Conservation (phyloP, 1,140 invertebrate genomes). For the Zaprionus davidi region DNA sequence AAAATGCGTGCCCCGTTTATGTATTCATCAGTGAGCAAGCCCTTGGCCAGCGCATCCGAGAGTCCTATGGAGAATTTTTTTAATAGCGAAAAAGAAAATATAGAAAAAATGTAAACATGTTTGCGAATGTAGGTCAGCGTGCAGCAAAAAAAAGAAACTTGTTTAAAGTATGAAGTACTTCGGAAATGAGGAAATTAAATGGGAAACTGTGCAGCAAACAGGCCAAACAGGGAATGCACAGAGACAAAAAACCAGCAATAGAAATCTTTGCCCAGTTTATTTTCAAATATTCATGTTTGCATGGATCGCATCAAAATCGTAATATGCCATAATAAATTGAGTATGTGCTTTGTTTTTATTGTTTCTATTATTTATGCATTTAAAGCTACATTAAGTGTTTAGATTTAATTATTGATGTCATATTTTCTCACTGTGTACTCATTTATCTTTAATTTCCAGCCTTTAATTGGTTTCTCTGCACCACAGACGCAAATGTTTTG, state of each 20-base stretch:
- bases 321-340: neutral
- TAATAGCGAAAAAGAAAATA: slow-evolving; percentile 12
- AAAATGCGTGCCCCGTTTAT: slow-evolving; percentile 86
- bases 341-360: neutral
- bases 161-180: slow-evolving; percentile 6
- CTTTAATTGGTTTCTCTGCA: slow-evolving; percentile 16
- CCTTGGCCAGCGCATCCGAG: slow-evolving; percentile 86
- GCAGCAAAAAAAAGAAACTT: slow-evolving; percentile 16
- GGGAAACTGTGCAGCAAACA: slow-evolving; percentile 6
- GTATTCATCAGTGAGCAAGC: slow-evolving; percentile 86
- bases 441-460: slow-evolving; percentile 33
- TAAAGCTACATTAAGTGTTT: neutral
- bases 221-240: neutral
- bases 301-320: neutral
- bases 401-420: neutral
- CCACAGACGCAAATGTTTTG: slow-evolving; percentile 16
- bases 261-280: neutral
- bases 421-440: slow-evolving; percentile 1
- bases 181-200: slow-evolving; percentile 41
- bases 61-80: slow-evolving; percentile 82
- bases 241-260: neutral
- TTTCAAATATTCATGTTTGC: neutral
- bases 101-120: slow-evolving; percentile 5
- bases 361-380: neutral
- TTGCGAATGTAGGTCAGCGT: slow-evolving; percentile 34